Evolutionary conservation across 2,888 invertebrate species (phyloP).

Genomic region (Tuberolachnus salignus): DNA sequence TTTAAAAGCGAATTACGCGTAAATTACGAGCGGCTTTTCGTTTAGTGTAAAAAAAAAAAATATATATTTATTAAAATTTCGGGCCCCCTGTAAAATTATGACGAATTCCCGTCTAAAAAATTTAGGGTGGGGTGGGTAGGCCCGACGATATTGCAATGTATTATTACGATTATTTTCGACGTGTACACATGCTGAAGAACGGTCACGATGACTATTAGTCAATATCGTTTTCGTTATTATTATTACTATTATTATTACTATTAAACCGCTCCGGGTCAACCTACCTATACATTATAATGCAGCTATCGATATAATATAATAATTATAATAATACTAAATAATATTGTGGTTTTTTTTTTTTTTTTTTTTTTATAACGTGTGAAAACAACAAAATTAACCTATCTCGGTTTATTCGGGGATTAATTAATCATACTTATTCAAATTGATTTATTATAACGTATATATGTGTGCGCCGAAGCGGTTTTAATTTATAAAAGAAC

Average conservation of each 20-base stretch:
- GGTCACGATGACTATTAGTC: no score
- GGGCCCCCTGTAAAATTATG: no score
- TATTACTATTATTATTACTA: no score
- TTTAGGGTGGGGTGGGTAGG: no score
- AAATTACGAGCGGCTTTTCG: no score
- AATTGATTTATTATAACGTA: constrained; percentile 39
- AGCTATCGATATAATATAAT: background rate
- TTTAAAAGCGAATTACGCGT: no score
- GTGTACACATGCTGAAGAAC: background rate
- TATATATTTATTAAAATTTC: no score
- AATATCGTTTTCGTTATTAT: background rate
- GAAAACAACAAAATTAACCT: constrained; percentile 45
- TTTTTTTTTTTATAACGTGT: constrained; percentile 36
- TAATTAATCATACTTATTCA: constrained; percentile 38
- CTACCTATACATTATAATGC: no score
- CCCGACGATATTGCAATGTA: no score
- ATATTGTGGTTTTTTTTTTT: background rate
- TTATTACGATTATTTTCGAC: background rate
- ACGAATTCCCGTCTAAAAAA: no score
- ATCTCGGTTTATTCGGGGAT: constrained; percentile 21
- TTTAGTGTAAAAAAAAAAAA: no score
- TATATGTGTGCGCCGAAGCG: background rate
- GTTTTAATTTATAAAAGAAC: constrained; percentile 42
- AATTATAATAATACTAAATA: background rate
- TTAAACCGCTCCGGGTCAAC: background rate